phyloP scores from a whole-genome alignment of 2,888 invertebrate genomes.

The Ornithoptera priamus region DNA sequence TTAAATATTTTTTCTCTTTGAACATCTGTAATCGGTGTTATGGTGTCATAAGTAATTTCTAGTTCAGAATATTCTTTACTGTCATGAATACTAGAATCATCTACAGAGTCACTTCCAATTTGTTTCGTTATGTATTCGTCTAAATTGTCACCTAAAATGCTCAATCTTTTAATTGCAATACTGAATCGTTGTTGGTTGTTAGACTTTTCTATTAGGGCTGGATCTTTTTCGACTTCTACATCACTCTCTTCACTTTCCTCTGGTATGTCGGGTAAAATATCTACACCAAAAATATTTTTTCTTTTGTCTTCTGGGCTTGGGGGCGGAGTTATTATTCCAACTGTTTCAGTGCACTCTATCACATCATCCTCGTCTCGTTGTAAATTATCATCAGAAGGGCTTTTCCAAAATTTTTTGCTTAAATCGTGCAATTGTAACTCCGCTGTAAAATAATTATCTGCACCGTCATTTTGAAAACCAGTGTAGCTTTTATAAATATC shows the following conservation, averaged over 20 bases:
- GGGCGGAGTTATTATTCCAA: slow-evolving; percentile 64
- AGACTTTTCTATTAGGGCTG: slow-evolving; percentile 40
- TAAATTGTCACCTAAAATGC: slow-evolving; percentile 72
- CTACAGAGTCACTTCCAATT: slow-evolving; percentile 59
- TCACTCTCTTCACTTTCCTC: slow-evolving; percentile 73
- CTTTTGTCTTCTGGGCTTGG: slow-evolving; percentile 73
- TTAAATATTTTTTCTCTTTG: slow-evolving; percentile 70
- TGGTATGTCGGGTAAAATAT: slow-evolving; percentile 76
- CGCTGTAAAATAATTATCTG: slow-evolving; percentile 52
- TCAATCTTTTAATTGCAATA: slow-evolving; percentile 74
- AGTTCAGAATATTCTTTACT: slow-evolving; percentile 60
- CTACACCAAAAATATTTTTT: slow-evolving; percentile 72
- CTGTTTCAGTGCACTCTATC: slow-evolving; percentile 47
- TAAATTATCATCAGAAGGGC: slow-evolving; percentile 69
- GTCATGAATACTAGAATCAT: slow-evolving; percentile 48
- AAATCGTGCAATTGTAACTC: slow-evolving; percentile 68
- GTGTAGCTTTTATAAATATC: slow-evolving; percentile 66
- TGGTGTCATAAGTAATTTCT: slow-evolving; percentile 66
- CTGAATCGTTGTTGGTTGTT: slow-evolving; percentile 63
- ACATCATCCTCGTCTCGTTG: slow-evolving; percentile 48
- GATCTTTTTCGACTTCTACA: slow-evolving; percentile 46
- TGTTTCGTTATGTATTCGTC: slow-evolving; percentile 73
- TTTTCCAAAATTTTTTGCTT: slow-evolving; percentile 71
- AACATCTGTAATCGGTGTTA: slow-evolving; percentile 69
- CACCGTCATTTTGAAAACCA: slow-evolving; percentile 58